Percentiles rank a stretch among this genome's conserved stretches.
Conservation (phyloP, 1,140 invertebrate genomes). For the Plodia interpunctella region DNA sequence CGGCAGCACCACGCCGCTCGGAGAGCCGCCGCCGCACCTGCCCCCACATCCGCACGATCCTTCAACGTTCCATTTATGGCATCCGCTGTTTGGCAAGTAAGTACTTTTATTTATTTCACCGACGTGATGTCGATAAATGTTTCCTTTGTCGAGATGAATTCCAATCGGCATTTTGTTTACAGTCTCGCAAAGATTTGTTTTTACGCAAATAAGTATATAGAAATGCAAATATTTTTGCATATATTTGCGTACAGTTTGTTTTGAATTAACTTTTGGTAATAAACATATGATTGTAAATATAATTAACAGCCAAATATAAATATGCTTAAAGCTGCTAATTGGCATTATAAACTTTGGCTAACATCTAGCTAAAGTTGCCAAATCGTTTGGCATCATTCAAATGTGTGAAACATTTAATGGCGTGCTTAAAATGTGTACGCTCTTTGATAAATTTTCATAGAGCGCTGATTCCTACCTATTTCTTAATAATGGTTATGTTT, state of each 20-base stretch:
- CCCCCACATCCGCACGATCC: slow-evolving; percentile 66
- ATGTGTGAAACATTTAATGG: not conserved
- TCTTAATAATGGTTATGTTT: too few species aligned
- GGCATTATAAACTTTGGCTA: not conserved
- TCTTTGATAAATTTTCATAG: not conserved
- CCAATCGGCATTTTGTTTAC: not conserved
- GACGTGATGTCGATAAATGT: not conserved
- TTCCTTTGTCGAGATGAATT: not conserved
- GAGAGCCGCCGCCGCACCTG: slow-evolving; percentile 52
- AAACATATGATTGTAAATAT: too few species aligned
- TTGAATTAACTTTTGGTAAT: too few species aligned
- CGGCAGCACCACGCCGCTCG: slow-evolving; percentile 77
- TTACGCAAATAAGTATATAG: too few species aligned
- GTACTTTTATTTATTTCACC: slow-evolving; percentile 30
- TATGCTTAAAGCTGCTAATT: not conserved
- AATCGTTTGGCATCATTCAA: not conserved
- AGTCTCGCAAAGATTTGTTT: too few species aligned
- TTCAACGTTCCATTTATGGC: slow-evolving; percentile 69
- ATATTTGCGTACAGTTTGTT: too few species aligned
- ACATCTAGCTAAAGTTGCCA: not conserved
- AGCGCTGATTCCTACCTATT: not conserved
- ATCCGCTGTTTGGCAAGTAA: slow-evolving; percentile 76
- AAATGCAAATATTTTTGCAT: too few species aligned
- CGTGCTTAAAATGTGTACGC: too few species aligned
- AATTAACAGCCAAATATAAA: too few species aligned